Evolutionary conservation across 2,888 invertebrate species (phyloP), one percentile per base, ranked within the genome.

Genomic region (Alloplasta piceator): DNA sequence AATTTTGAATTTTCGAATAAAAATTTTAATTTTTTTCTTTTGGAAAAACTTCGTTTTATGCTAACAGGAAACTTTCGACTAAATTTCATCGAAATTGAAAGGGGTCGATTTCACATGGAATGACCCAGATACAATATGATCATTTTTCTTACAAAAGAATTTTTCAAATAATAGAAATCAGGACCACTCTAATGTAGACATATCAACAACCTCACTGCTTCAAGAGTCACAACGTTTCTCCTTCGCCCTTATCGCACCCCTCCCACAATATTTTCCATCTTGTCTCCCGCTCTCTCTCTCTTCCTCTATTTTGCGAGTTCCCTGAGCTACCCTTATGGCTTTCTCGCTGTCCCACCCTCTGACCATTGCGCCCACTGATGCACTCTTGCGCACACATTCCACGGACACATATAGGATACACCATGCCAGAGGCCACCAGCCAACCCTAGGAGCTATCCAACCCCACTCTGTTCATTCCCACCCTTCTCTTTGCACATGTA

Each of bases 211-310:
- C 43, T 36, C 38, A 36, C 4, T 41, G 41, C 70, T 26, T 56
- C 41, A 55, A 55, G 56, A 68, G 58, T 26, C 55, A 55, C 38
- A 12, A 41, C 52, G 36, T 39, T 67, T 73, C 67, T 78, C 56
- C 73, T 61, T 46, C 55, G 48, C 48, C 67, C 60, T 78, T 68
- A 50, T 52, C 58, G 26, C 26, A 63, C 52, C 68, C 60, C 56
- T 56, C 14, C 38, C n/a, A 10, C 66, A 6, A 66, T 36, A 66
- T 52, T 50, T 52, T 39, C 41, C 43, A 52, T 66, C 66, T 66
- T 61, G 12, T 74, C 61, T 39, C 46, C 14, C 66, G 41, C 39
- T 63, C 39, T 16, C 46, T n/a, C 70, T 14, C 38, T 58, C 48
- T n/a, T 46, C 41, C 52, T 52, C 7, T 50, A 41, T 14, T 46